A percentile compares a stretch with the other conserved stretches of the same genome.
These are phyloP conservation scores for Carapus acus DNA, from an alignment of 2,797 vertebrate genomes.

Conservation along the genomic window DNA sequence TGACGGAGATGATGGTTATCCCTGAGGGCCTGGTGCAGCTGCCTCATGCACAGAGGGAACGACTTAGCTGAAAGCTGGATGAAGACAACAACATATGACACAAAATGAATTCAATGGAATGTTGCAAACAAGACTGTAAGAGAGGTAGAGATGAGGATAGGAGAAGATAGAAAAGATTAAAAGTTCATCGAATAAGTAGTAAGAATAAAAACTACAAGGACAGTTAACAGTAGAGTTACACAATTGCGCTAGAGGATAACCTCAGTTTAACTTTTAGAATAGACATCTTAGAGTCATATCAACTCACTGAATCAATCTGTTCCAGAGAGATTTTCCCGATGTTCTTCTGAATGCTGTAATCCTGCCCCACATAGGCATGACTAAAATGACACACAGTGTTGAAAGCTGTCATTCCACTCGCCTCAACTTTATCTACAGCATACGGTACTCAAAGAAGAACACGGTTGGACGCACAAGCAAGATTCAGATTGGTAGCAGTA, in stretches of 20 bases:
- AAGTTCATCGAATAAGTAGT: neutral
- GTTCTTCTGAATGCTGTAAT: constrained; percentile 88
- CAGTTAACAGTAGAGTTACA: too few relatives aligned
- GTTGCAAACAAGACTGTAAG: too few relatives aligned
- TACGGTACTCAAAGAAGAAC: neutral
- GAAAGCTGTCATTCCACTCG: too few relatives aligned
- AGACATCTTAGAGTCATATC: constrained; percentile 10
- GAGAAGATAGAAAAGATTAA: neutral
- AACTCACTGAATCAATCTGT: constrained; percentile 90
- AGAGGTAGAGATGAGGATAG: too few relatives aligned
- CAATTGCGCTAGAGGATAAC: too few relatives aligned
- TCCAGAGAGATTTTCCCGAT: constrained; percentile 90
- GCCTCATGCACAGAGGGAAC: constrained; percentile 92
- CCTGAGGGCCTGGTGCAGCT: constrained; percentile 84
- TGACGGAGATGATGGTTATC: constrained; percentile 95
- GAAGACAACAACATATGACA: constrained; percentile 1
- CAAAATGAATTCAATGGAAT: neutral
- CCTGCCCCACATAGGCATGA: constrained; percentile 92
- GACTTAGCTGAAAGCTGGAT: constrained; percentile 85
- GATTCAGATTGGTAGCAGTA: neutral
- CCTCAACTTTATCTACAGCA: too few relatives aligned
- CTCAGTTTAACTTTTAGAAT: constrained; percentile 17
- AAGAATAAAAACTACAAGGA: neutral
- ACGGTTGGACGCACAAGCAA: constrained; percentile 3
- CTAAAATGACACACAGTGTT: constrained; percentile 66